Evolutionary conservation across 1,140 invertebrate genomes (phyloP), one percentile per base, ranked within the genome.

Genomic region (Drosophila saltans): DNA sequence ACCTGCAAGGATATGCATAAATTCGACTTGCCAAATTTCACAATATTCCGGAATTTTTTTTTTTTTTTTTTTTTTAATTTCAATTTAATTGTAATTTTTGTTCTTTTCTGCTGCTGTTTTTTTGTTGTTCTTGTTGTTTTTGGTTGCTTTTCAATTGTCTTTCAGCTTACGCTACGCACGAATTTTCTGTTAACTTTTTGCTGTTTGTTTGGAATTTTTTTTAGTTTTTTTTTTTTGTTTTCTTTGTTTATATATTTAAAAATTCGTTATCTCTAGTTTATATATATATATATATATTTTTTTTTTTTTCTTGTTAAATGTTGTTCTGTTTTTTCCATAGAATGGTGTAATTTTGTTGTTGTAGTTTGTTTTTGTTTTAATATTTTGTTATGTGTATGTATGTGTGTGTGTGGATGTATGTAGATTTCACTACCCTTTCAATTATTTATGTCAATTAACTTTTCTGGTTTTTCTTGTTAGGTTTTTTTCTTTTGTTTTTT

Each of bases 401-500:
- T 36, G 33, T 30, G 28, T 58, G 33, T 36, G 11, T 60, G 41
- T 36, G 26, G 40, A 48, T 40, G 48, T 63, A 57, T 40, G 33
- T 79, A 79, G 68, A 76, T 79, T 76, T 72, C 65, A 73, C 74
- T 79, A 76, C 60, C 62, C 69, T 72, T 75, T 77, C 21, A 52
- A 52, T 26, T 52, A 26, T 52, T 8, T 48, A 6, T 48, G 45
- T 48, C 21, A 9, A 48, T 48, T 73, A 62, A 60, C 59, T 59
- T 58, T 58, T 59, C 6, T 56, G 52, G 24, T 62, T 63, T 39
- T 71, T 63, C 9, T 41, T 67, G 48, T 11, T 16, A 40, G 0
- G 33, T 63, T 66, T 43, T 66, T 0, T 36, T 63, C 45, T 16
- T 28, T 59, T 66, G 45, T 52, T 9, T 36, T 61, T 39, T 48